Percentiles rank a stretch among this genome's conserved stretches.
Conservation (phyloP, 2,888 invertebrate species). For the Atrina japonica region DNA sequence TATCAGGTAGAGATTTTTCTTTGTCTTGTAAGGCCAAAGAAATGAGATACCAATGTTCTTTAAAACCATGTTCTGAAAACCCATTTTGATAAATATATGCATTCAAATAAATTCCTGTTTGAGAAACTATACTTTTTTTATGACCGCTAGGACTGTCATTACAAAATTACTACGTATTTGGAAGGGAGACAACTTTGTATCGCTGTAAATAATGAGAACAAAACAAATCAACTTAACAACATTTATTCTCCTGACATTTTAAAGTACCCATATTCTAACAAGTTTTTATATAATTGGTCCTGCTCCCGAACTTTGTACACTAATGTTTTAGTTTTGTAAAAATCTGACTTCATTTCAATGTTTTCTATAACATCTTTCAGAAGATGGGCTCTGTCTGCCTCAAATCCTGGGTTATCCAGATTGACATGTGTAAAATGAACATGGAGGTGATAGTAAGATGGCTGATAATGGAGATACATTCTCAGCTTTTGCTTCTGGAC, state of each 20-base stretch:
- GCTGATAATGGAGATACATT: slow-evolving; percentile 96
- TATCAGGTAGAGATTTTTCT: too few species aligned
- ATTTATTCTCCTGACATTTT: slow-evolving; percentile 5
- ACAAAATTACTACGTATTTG: too few species aligned
- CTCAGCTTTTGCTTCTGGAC: slow-evolving; percentile 86
- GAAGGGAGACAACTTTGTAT: too few species aligned
- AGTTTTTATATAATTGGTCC: slow-evolving; percentile 85
- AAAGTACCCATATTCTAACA: slow-evolving; percentile 60
- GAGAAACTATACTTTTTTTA: too few species aligned
- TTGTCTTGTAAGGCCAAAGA: too few species aligned
- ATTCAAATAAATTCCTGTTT: too few species aligned
- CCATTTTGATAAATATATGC: too few species aligned
- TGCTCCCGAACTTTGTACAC: slow-evolving; percentile 90
- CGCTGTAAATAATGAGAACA: too few species aligned
- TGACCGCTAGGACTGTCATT: too few species aligned
- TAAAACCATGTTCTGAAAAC: too few species aligned
- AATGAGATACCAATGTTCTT: too few species aligned
- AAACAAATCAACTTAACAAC: background rate
- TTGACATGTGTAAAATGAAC: slow-evolving; percentile 91
- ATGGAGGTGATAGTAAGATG: slow-evolving; percentile 98
- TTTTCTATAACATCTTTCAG: slow-evolving; percentile 94
- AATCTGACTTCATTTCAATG: slow-evolving; percentile 89
- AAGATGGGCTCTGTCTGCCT: slow-evolving; percentile 92
- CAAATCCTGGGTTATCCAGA: slow-evolving; percentile 84
- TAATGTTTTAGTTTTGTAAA: slow-evolving; percentile 91